Evolutionary conservation across 2,888 invertebrate species (phyloP).

Genomic region (Pomacea canaliculata): DNA sequence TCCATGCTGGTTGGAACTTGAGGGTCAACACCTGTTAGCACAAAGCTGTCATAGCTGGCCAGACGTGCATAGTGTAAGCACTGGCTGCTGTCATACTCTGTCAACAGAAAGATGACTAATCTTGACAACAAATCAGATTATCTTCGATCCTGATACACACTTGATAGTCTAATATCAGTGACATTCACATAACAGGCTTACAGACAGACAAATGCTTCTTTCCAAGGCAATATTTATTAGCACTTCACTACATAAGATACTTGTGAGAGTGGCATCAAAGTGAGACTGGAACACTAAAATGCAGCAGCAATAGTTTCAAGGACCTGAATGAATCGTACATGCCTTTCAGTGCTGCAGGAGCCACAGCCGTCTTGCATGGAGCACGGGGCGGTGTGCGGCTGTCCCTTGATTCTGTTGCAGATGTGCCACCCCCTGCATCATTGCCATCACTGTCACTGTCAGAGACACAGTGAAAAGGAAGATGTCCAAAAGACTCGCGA

Average conservation of each 20-base stretch:
- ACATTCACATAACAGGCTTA: too few species aligned
- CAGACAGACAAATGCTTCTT: too few species aligned
- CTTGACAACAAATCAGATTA: not conserved
- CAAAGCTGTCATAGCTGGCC: slow-evolving; percentile 62
- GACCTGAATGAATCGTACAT: slow-evolving; percentile 43
- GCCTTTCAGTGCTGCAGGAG: slow-evolving; percentile 52
- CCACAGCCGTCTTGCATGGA: slow-evolving; percentile 55
- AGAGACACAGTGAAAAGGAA: slow-evolving; percentile 63
- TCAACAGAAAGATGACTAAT: slow-evolving; percentile 12
- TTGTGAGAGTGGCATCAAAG: slow-evolving; percentile 39
- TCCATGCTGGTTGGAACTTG: slow-evolving; percentile 38
- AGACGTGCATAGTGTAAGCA: slow-evolving; percentile 61
- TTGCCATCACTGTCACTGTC: slow-evolving; percentile 66
- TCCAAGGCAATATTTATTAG: too few species aligned
- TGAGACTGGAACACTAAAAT: slow-evolving; percentile 16
- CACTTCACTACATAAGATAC: slow-evolving; percentile 50
- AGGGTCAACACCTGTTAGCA: slow-evolving; percentile 60
- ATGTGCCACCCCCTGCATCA: slow-evolving; percentile 36
- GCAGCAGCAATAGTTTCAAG: slow-evolving; percentile 49
- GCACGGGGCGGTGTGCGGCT: slow-evolving; percentile 46
- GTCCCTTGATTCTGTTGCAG: slow-evolving; percentile 21
- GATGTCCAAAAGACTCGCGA: slow-evolving; percentile 63
- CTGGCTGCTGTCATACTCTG: slow-evolving; percentile 64
- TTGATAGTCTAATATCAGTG: too few species aligned
- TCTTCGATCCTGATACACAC: too few species aligned